phyloP scores from a whole-genome alignment of 2,888 invertebrate genomes.

The Pyrocoelia pectoralis region DNA sequence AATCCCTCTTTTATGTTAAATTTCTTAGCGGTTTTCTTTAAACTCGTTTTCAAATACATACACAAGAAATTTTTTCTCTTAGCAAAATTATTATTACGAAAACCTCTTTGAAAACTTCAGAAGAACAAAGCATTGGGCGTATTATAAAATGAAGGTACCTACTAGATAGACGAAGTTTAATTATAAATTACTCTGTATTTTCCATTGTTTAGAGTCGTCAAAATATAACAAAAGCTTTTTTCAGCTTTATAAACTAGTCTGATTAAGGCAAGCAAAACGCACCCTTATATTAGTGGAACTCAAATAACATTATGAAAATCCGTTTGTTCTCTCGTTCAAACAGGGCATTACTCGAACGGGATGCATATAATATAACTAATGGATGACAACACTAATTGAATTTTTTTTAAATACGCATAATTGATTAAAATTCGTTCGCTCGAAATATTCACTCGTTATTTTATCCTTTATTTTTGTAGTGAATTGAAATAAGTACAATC shows the following conservation, averaged over 20 bases:
- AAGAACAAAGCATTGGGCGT: neutral
- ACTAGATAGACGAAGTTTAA: conserved; percentile 44
- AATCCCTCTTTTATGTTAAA: conserved; percentile 17
- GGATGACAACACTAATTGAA: conserved; percentile 61
- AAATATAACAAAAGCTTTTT: conserved; percentile 58
- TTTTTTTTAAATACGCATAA: conserved; percentile 58
- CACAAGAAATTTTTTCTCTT: neutral
- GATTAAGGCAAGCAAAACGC: conserved; percentile 58
- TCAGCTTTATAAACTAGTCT: conserved; percentile 58
- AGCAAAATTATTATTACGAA: neutral
- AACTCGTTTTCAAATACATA: conserved; percentile 9
- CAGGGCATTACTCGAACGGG: conserved; percentile 57
- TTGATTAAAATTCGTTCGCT: conserved; percentile 49
- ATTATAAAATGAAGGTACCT: conserved; percentile 18
- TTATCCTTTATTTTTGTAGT: too few species aligned
- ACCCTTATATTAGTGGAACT: conserved; percentile 54
- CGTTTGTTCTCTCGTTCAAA: conserved; percentile 55
- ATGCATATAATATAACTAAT: conserved; percentile 59
- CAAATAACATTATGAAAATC: conserved; percentile 57
- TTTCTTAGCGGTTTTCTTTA: conserved; percentile 16
- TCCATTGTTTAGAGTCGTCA: conserved; percentile 57
- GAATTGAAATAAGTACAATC: too few species aligned
- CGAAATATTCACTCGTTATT: too few species aligned
- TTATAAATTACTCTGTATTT: conserved; percentile 56
- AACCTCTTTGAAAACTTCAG: neutral